Evolutionary conservation across 2,888 invertebrate species (phyloP), one percentile per base, ranked within the genome.

Genomic region (Ashinkailepas kermadecensis): DNA sequence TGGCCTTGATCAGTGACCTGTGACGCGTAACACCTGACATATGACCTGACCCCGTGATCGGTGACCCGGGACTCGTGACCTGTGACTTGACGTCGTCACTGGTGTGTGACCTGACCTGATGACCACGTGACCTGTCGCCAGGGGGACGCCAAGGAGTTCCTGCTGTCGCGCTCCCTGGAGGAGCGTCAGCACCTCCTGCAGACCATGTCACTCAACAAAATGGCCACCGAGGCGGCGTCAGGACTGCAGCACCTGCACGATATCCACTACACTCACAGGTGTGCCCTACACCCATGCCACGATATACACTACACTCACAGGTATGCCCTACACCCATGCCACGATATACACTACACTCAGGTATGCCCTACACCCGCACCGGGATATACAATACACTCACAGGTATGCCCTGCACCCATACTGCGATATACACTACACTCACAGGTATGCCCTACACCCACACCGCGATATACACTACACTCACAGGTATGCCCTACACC

Each of bases 71-170:
- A 39, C 39, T 3, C 39, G 39, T 39, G 39, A 39, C 39, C 39
- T 39, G 39, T 39, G 39, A 39, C 39, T 4, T 39, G 39, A 39
- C 39, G 4, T 39, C 39, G 4, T 39, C 39, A 39, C 39, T 39
- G 39, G 39, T 4, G 39, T 39, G 39, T 4, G 39, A 39, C 39
- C 39, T 39, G 39, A 39, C 39, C 39, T 39, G 39, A 39, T 4
- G 39, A 39, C 39, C 39, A 4, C 4, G 39, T 9, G 67, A 12
- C 23, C 67, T 81, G 58, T 80, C 65, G 87, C 56, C 86, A 90
- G 87, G 91, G 91, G 86, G 93, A 93, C 87, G 89, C 94, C 64
- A 93, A 93, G 86, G 90, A 90, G 83, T 93, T 92, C 86, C 88
- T 93, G 82, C 64, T 80, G 56, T 82, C 82, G 62, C 79, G 70